Evolutionary conservation across 30 jellyfish, hydroid and myxozoan species (phyloP), one percentile per base, ranked within the genome.

Genomic region (Aurelia aurita complex sp. Pacific): DNA sequence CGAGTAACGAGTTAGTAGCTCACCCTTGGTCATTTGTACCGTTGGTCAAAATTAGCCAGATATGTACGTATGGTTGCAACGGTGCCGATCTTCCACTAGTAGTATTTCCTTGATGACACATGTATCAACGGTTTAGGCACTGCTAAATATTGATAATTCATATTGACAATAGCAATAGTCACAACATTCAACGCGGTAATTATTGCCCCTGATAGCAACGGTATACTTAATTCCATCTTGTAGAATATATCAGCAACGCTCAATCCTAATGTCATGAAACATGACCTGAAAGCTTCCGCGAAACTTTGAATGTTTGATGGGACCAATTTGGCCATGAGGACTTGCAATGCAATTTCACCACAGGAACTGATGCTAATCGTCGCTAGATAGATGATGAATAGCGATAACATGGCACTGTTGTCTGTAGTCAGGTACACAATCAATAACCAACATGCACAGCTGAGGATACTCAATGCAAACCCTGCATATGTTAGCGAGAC

Each of bases 61-160:
- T 40, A 40, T 40, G 52, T 40, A 40, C 52, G 52, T 9, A 40
- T 40, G 52, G 52, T 40, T 40, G 52, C 52, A 0, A 40, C 9
- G 9, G 4, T 40, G 52, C 50, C 50, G 50, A 64, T 18, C 13
- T 13, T n/a, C 59, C 12, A 10, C 67, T 64, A 79, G 88, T 79
- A 79, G 50, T 64, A 79, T 34, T 79, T 79, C 66, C 88, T 64
- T 17, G 88, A 79, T 10, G 77, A 10, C 14, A 79, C 50, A 35
- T 79, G 79, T 19, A 79, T 50, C 34, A 79, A 42, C 36, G 88
- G 88, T 12, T 64, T 40, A 10, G 88, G 88, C 32, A 54, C 88
- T 2, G 80, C 88, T 42, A 79, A 34, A 51, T 79, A 36, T n/a
- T 64, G 80, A 53, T 79, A 79, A 74, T 79, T 79, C 88, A 79